These are phyloP conservation scores for Prionailurus viverrinus DNA, from an alignment of 2,113 vertebrate genomes.

Conservation along the genomic window DNA sequence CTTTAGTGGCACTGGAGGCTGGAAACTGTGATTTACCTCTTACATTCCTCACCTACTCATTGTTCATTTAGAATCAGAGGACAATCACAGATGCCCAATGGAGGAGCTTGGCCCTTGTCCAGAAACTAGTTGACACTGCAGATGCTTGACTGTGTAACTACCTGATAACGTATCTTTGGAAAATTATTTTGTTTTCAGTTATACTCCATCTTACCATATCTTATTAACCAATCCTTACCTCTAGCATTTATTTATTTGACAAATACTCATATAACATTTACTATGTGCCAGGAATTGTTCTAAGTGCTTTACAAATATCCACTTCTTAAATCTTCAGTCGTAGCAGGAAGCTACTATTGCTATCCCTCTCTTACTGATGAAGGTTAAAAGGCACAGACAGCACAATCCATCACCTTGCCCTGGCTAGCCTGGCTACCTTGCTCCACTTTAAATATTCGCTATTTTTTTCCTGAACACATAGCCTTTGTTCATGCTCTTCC, in stretches of 20 bases:
- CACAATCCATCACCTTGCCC: accelerated
- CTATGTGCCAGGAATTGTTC: too few species aligned
- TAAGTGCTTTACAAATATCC: neutral
- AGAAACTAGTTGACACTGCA: neutral
- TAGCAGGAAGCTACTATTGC: neutral
- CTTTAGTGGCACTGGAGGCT: accelerated
- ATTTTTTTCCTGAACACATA: neutral
- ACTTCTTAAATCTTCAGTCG: neutral
- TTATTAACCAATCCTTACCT: neutral
- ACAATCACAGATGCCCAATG: neutral
- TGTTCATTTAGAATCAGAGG: neutral
- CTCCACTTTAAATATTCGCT: neutral
- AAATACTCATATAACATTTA: neutral
- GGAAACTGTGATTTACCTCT: neutral
- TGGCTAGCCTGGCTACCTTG: neutral
- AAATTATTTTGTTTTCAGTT: neutral
- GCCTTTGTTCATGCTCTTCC: neutral
- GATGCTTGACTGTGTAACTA: neutral
- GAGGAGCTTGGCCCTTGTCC: neutral
- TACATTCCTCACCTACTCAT: neutral
- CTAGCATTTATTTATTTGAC: neutral
- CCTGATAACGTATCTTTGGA: neutral
- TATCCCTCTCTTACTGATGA: neutral
- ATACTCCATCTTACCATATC: neutral
- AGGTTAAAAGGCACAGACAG: accelerated